Base-by-base conservation (phyloP, 2,113 vertebrate genomes). In the Ivindomyrus marchei region DNA sequence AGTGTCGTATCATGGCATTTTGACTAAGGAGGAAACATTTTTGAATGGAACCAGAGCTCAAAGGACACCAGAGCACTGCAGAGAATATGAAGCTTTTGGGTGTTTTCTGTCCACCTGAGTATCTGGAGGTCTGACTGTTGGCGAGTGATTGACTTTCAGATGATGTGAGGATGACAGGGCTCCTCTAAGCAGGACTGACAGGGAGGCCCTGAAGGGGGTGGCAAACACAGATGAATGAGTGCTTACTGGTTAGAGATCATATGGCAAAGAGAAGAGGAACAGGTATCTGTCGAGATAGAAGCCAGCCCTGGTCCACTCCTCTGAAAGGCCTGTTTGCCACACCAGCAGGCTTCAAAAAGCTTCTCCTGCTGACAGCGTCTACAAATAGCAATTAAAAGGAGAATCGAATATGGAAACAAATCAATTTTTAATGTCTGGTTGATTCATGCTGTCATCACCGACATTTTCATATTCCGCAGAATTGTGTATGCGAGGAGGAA, bases 391-490 rank as follows among this genome's bases (percentile, higher is more conserved):
- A 88, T 92, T 95, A 96, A 92, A 96, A 96, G 94, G 93, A 91
- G 95, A 96, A 96, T 96, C 94, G 94, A 94, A 95, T 95, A 96
- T 96, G 91, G 91, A 94, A 94, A 91, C 93, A 7, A 90, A 96
- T 96, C 92, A 95, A 96, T 96, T 96, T 96, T 96, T 96, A 93
- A 96, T 95, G 92, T 94, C 91, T 58, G 42, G 92, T 93, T 93
- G 93, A 96, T 94, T 95, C 92, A 92, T 90, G 91, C 92, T 91
- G 93, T n/a, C 91, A 92, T 91, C 90, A 91, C 92, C 91, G 91
- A 92, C 92, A 91, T 93, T 92, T 94, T 93, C 90, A 85, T 93
- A 87, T 88, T 87, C 87, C 74, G 89, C 19, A 89, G 91, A 92
- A 90, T 77, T 47, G 36, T 91, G 90, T 93, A 92, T 92, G 89